Conservation (phyloP, 2,113 vertebrate species). For the Heteronetta atricapilla region DNA sequence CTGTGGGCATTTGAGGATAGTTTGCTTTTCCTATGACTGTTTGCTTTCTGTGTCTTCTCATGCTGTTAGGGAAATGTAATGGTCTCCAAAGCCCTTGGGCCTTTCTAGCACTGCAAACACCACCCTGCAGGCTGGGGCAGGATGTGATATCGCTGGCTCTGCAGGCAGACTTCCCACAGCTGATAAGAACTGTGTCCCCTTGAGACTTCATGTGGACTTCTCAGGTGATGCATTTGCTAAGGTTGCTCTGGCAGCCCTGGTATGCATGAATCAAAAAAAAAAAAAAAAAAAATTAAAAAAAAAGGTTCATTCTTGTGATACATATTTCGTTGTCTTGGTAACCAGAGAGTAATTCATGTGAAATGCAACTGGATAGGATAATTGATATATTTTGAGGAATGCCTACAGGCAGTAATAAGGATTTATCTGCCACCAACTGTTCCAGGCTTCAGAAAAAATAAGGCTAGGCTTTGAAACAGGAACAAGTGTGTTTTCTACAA, state of each 20-base stretch:
- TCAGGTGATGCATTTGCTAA: background rate
- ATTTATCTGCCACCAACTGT: conserved; percentile 19
- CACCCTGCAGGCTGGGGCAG: background rate
- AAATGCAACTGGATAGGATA: conserved; percentile 40
- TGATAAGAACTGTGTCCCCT: background rate
- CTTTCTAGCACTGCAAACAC: background rate
- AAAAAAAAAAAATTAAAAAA: too few relatives aligned
- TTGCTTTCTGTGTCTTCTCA: background rate
- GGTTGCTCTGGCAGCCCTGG: conserved; percentile 21
- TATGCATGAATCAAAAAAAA: background rate
- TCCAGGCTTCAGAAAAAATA: conserved; percentile 12
- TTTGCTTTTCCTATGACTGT: background rate
- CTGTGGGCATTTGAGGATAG: background rate
- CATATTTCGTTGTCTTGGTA: conserved; percentile 30
- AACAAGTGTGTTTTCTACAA: background rate
- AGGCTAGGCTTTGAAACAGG: background rate
- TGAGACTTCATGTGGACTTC: accelerated
- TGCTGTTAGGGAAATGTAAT: background rate
- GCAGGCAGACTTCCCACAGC: background rate
- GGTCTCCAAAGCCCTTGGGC: background rate
- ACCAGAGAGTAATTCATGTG: conserved; percentile 37
- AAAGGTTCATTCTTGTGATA: background rate
- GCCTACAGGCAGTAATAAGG: conserved; percentile 39
- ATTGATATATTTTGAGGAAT: conserved; percentile 47
- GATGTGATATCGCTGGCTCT: background rate